phyloP scores from a whole-genome alignment of 1,140 invertebrate genomes.

The Saccostrea cuccullata region DNA sequence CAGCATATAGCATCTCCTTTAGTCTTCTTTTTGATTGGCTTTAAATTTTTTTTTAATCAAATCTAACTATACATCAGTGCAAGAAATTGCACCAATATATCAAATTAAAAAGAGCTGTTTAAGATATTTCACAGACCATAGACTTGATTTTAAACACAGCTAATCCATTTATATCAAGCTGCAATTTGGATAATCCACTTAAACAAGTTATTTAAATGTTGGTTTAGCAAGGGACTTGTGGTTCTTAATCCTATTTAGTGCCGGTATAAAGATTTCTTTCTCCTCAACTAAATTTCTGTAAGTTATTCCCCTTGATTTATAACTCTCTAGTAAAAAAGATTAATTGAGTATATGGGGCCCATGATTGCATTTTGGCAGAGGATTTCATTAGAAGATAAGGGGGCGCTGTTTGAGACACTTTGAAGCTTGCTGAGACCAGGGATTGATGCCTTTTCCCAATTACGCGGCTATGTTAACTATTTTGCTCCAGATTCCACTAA shows the following conservation, averaged over 20 bases:
- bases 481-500: neutral
- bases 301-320: conserved; percentile 6
- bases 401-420: neutral
- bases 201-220: conserved; percentile 9
- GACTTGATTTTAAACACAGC: too few species aligned
- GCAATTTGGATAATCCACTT: conserved; percentile 9
- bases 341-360: neutral
- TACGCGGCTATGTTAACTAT: conserved; percentile 11
- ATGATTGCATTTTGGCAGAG: neutral
- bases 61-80: too few species aligned
- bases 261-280: neutral
- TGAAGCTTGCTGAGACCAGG: neutral
- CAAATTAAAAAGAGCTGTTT: too few species aligned
- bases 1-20: too few species aligned
- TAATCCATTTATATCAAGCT: neutral
- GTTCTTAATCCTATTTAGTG: neutral
- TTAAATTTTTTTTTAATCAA: too few species aligned
- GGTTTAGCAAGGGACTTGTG: conserved; percentile 8
- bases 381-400: conserved; percentile 17
- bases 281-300: neutral
- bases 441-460: conserved; percentile 12
- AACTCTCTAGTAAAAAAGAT: neutral
- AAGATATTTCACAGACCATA: too few species aligned
- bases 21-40: too few species aligned
- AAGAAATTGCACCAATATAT: too few species aligned